Evolutionary conservation across 2,113 vertebrate genomes (phyloP), one percentile per base, ranked within the genome.

Genomic region (Lasiurus cinereus): DNA sequence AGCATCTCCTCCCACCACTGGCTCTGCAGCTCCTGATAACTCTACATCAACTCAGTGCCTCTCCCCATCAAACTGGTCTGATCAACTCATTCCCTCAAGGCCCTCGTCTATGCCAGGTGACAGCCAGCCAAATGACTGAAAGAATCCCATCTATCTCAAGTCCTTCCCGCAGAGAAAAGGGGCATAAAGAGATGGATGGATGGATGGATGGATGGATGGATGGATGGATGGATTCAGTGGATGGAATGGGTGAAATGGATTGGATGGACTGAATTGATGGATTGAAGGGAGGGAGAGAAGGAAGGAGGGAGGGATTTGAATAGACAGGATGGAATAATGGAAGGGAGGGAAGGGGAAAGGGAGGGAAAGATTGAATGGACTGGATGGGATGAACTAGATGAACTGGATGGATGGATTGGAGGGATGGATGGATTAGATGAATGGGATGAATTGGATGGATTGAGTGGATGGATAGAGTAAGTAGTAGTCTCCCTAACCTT

Each of bases 91-190:
- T 33, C 14, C 52, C 59, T 88, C 69, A 52, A 43, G 39, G 36
- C 39, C 27, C 16, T 80, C 8, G 13, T 83, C 70, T 72, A 3
- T 0, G 8, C 67, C 70, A 59, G 22, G 6, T 19, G 67, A 88
- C 67, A 69, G 39, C 33, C 67, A 79, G 52, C 22, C 54, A 83
- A 36, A 48, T 39, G n/a, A n/a, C 7, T 21, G 24, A 59, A 80
- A 43, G 79, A 43, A 39, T 52, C 36, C 76, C 39, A 62, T 16
- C 14, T 70, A 83, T 33, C 69, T 69, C 15, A 84, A 76, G 52
- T 29, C 33, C 31, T 76, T 72, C 70, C 85, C 48, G n/a, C 54
- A 86, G 78, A 92, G 64, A 69, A 93, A 90, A 89, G 5, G 56
- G 27, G 36, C 27, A 76, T n/a, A 77, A 50, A 56, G 46, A 8